Conservation (phyloP, 2,113 vertebrate genomes). For the Calypte anna region DNA sequence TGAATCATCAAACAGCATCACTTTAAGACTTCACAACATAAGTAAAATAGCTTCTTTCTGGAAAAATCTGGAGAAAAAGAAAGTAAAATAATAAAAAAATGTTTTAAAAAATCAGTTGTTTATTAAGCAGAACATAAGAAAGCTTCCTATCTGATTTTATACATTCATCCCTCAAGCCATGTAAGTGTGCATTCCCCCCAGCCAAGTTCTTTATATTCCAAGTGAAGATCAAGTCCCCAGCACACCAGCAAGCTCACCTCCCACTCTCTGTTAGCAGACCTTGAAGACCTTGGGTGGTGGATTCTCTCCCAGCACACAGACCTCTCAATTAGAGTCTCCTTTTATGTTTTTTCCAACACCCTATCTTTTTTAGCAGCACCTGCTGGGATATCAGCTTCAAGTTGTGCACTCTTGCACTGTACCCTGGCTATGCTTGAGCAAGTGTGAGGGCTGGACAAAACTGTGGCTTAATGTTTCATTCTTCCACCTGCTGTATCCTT, state of each 20-base stretch:
- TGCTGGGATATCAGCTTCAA: rapidly evolving
- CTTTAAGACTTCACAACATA: background rate
- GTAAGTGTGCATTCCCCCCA: rapidly evolving
- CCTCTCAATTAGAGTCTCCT: background rate
- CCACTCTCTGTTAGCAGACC: background rate
- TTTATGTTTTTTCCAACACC: rapidly evolving
- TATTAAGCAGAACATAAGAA: background rate
- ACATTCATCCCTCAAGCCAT: background rate
- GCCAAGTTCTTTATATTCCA: background rate
- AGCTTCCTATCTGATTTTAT: background rate
- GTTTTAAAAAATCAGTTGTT: rapidly evolving
- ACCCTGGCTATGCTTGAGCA: background rate
- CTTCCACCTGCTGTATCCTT: background rate
- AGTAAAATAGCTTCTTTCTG: background rate
- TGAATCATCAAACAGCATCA: background rate
- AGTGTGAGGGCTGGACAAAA: background rate
- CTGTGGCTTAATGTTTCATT: background rate
- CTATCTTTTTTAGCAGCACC: background rate
- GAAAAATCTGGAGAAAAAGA: background rate
- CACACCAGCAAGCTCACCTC: background rate
- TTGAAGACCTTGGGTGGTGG: background rate
- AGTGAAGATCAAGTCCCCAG: background rate
- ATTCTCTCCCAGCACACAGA: background rate
- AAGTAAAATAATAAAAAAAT: too few relatives aligned
- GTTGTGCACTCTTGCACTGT: background rate